phyloP scores from a whole-genome alignment of 2,797 vertebrate species.

The Bradypodion ventrale region DNA sequence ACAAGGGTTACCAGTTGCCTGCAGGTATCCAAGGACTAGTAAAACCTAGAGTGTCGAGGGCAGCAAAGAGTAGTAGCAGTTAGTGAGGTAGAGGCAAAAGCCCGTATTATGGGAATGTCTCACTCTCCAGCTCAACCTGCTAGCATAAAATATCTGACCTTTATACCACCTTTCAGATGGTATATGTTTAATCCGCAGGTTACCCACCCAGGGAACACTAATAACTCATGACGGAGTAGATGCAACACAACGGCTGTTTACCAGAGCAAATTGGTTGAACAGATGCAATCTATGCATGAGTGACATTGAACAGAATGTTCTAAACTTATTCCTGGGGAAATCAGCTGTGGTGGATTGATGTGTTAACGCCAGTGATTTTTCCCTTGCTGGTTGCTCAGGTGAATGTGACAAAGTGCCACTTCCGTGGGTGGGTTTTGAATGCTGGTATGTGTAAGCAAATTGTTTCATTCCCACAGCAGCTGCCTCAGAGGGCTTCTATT shows the following conservation, averaged over 20 bases:
- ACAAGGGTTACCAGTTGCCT: background rate
- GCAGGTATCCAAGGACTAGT: background rate
- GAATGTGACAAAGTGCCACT: background rate
- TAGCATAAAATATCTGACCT: background rate
- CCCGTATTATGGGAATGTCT: too few species aligned
- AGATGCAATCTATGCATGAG: background rate
- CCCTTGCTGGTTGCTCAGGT: background rate
- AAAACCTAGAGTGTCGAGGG: background rate
- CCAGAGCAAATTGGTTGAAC: constrained; percentile 2
- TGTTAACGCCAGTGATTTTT: background rate
- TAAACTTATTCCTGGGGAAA: background rate
- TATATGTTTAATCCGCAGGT: constrained; percentile 2
- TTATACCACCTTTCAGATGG: background rate
- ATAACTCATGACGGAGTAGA: background rate
- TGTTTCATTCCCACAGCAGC: background rate
- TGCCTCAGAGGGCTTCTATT: constrained; percentile 7
- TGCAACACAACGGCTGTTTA: background rate
- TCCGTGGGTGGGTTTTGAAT: constrained; percentile 10
- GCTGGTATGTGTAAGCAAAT: background rate
- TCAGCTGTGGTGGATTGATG: background rate
- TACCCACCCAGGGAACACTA: background rate
- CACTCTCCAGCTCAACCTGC: background rate
- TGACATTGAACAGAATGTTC: background rate
- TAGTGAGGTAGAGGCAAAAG: background rate
- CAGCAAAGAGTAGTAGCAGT: background rate